Evolutionary conservation across 1,140 invertebrate species (phyloP).

Genomic region (Onthophagus taurus): DNA sequence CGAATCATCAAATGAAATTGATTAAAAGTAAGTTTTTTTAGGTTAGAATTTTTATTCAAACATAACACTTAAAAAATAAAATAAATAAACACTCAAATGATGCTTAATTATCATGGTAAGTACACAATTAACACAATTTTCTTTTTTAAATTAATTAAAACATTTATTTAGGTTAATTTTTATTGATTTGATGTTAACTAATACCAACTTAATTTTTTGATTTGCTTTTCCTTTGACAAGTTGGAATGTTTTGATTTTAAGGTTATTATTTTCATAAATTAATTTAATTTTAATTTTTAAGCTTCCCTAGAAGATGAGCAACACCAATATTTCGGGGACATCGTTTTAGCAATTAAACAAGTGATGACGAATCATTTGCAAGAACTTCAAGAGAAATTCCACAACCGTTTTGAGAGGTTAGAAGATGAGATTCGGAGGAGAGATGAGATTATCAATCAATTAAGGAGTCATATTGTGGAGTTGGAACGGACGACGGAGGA

Average conservation of each 20-base stretch:
- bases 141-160: no score
- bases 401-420: constrained; percentile 58
- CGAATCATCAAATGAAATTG: constrained; percentile 34
- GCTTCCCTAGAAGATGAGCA: constrained; percentile 51
- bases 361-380: constrained; percentile 62
- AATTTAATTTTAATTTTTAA: no score
- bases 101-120: no score
- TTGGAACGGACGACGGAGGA: constrained; percentile 49
- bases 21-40: constrained; percentile 29
- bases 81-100: no score
- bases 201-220: no score
- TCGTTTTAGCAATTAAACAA: constrained; percentile 63
- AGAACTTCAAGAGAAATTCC: constrained; percentile 56
- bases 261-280: no score
- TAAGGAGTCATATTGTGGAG: constrained; percentile 61
- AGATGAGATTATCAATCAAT: constrained; percentile 66
- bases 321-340: constrained; percentile 65
- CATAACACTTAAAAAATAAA: no score
- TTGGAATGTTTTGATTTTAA: no score
- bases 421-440: constrained; percentile 65
- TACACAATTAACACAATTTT: no score
- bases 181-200: not conserved
- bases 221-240: no score
- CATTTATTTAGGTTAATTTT: not conserved
- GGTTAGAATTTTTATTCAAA: no score